These are phyloP conservation scores for Plagodis dolabraria DNA, from an alignment of 2,888 invertebrate species.

Conservation along the genomic window DNA sequence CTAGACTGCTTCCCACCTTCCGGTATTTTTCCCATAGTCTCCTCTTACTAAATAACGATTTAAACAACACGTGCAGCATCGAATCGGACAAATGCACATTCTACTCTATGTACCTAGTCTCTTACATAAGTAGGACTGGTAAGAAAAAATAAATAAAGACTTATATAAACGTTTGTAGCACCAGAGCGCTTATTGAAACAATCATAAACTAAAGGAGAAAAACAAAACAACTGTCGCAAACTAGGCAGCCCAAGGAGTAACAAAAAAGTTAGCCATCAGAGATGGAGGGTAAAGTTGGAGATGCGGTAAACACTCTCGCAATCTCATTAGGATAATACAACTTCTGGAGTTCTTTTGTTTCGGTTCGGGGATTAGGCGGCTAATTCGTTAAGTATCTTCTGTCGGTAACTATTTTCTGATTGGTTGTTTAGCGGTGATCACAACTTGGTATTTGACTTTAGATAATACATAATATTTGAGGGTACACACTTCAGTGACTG, in stretches of 20 bases:
- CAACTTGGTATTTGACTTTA: constrained; percentile 1
- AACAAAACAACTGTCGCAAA: constrained; percentile 5
- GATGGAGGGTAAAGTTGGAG: constrained; percentile 27
- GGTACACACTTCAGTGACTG: no score
- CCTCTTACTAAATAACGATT: no score
- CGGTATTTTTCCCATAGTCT: no score
- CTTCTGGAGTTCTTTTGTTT: constrained; percentile 33
- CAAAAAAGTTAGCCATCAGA: constrained; percentile 29
- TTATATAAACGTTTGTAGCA: neutral
- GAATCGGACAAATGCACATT: no score
- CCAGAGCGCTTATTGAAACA: neutral
- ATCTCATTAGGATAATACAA: constrained; percentile 50
- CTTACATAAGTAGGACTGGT: neutral
- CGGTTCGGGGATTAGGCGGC: constrained; percentile 28
- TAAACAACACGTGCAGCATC: no score
- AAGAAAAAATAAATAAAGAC: no score
- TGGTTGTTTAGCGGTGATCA: constrained; percentile 1
- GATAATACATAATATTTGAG: no score
- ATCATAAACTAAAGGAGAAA: neutral
- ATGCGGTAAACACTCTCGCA: constrained; percentile 45
- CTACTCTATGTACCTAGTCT: no score
- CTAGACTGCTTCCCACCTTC: neutral
- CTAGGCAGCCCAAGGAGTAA: constrained; percentile 10
- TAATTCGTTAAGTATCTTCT: constrained; percentile 34
- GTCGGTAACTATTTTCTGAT: constrained; percentile 17